Evolutionary conservation across 1,140 invertebrate genomes (phyloP), one percentile per base, ranked within the genome.

Genomic region (Caenorhabditis remanei): DNA sequence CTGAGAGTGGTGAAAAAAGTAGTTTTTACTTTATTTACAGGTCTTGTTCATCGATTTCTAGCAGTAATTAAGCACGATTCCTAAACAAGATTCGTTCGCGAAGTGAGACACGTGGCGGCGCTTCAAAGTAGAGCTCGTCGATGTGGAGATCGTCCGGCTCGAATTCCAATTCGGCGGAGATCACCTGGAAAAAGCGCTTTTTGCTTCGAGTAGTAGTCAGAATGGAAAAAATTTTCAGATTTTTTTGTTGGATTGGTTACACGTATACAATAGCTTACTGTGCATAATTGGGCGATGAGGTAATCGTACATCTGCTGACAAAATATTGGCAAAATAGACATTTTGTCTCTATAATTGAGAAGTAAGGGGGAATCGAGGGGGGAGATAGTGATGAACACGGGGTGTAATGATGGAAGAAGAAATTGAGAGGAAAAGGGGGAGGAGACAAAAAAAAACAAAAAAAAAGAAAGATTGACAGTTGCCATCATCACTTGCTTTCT

Each of bases 141-240:
- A 85, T 71, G 32, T 53, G 67, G 4, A 85, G 24, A 48, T 85
- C 85, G 41, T 85, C 85, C 41, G 85, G 85, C 32, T 71, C 50
- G 43, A 85, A 85, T 58, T 85, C 65, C 85, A 65, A 85, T 56
- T 85, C 85, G 32, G 63, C 43, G 11, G 63, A 65, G 46, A 85
- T 67, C 7, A 67, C 24, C 85, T 85, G 85, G 19, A 83, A 83
- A 50, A 16, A 40, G 24, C n/a, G 19, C 1, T 46, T 53, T 53
- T 4, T 9, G 16, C 50, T 53, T 53, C 13, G 32, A 32, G 11
- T 5, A 14, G 13, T 53, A 53, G 50, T 6, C 50, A 11, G 16
- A 53, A 8, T 14, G 2, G 9, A 53, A 53, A 53, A 53, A 53
- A 53, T 53, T 2, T 53, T 53, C 11, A 53, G 50, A 53, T 53